phyloP scores from a whole-genome alignment of 2,113 vertebrate species.

The Leptobrachium ailaonicum region DNA sequence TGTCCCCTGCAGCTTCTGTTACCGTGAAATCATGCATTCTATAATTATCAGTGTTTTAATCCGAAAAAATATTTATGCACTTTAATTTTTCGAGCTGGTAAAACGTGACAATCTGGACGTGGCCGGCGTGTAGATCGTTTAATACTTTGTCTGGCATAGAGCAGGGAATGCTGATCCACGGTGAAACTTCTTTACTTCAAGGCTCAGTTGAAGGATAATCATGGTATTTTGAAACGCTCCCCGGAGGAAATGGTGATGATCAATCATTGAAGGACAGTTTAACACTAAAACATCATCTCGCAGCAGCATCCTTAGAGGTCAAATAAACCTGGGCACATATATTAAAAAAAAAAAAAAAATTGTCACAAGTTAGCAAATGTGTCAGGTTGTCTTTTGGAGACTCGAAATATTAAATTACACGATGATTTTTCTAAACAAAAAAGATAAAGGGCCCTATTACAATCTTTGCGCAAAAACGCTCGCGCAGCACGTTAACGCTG shows the following conservation, averaged over 20 bases:
- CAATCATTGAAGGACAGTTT: constrained; percentile 52
- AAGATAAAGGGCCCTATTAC: neutral
- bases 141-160: neutral
- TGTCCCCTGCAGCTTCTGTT: too few species aligned
- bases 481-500: too few species aligned
- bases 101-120: neutral
- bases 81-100: neutral
- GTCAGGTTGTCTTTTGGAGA: constrained; percentile 11
- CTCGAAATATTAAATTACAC: constrained; percentile 20
- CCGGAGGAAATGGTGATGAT: constrained; percentile 47
- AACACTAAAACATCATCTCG: constrained; percentile 6
- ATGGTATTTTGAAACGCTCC: constrained; percentile 54
- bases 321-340: constrained; percentile 9
- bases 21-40: too few species aligned
- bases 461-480: too few species aligned
- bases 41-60: too few species aligned
- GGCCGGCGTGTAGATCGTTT: neutral
- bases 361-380: constrained; percentile 29
- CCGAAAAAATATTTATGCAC: too few species aligned
- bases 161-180: constrained; percentile 53
- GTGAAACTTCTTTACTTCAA: constrained; percentile 49
- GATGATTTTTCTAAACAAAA: constrained; percentile 10
- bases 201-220: constrained; percentile 51
- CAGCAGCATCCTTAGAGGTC: constrained; percentile 9
- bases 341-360: neutral